Evolutionary conservation across 2,113 vertebrate genomes (phyloP).

Genomic region (Pantherophis guttatus): DNA sequence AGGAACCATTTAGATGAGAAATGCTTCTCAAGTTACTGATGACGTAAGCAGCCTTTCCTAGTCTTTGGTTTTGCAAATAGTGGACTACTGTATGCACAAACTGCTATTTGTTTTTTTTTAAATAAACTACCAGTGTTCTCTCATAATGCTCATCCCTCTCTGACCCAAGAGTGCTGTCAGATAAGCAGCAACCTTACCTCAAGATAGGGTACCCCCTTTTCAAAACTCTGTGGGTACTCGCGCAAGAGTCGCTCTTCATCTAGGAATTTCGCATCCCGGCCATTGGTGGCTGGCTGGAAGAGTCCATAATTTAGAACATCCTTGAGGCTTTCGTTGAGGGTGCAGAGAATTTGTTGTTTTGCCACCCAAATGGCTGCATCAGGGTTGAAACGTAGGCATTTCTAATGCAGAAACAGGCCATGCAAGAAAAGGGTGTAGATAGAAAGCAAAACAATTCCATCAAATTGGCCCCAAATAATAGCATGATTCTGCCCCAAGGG

Average conservation of each 20-base stretch:
- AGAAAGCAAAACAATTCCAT: constrained; percentile 18
- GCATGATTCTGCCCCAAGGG: not conserved
- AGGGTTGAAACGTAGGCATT: constrained; percentile 90
- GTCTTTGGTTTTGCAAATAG: not conserved
- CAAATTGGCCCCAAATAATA: not conserved
- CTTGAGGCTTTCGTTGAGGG: constrained; percentile 86
- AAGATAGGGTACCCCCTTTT: constrained; percentile 91
- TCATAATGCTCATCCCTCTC: not conserved
- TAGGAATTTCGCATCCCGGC: constrained; percentile 90
- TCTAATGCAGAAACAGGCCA: constrained; percentile 63
- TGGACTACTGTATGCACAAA: not conserved
- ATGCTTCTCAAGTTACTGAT: not conserved
- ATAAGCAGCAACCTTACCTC: constrained; percentile 70
- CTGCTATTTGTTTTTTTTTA: not conserved
- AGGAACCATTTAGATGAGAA: not conserved
- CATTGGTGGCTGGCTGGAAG: constrained; percentile 90
- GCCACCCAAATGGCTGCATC: constrained; percentile 91
- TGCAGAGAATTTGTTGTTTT: constrained; percentile 91
- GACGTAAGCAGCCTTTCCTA: not conserved
- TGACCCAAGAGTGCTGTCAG: not conserved
- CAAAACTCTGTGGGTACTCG: constrained; percentile 91
- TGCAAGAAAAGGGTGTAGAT: not conserved
- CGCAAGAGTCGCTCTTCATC: constrained; percentile 86
- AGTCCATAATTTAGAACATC: constrained; percentile 92
- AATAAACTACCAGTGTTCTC: not conserved